A percentile compares a stretch with the other conserved stretches of the same genome.
Evolutionary conservation across 2,113 vertebrate species (phyloP).

Genomic region (Silurus asotus): DNA sequence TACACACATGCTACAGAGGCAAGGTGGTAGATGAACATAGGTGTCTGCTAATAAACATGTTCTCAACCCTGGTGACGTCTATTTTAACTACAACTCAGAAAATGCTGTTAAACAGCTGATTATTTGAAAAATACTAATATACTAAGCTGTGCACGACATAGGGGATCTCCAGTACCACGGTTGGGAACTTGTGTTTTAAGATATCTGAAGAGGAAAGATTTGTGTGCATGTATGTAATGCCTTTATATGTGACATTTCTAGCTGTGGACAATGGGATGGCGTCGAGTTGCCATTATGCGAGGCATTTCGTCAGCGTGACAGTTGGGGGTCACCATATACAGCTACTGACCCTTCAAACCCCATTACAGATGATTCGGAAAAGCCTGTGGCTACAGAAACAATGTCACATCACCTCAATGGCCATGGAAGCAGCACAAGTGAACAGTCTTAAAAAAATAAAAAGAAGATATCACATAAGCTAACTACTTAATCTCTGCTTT

Average conservation of each 20-base stretch:
- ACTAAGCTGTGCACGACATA: not conserved
- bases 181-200: not conserved
- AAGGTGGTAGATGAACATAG: not conserved
- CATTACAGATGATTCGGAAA: constrained; percentile 64
- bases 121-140: not conserved
- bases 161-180: not conserved
- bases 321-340: constrained; percentile 75
- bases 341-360: constrained; percentile 69
- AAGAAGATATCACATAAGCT: constrained; percentile 15
- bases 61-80: not conserved
- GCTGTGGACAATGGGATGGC: constrained; percentile 92
- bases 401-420: constrained; percentile 80
- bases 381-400: constrained; percentile 67
- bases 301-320: constrained; percentile 85
- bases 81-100: not conserved
- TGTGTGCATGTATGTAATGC: constrained; percentile 66
- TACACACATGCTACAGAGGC: not conserved
- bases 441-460: constrained; percentile 62
- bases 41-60: not conserved
- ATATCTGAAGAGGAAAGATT: constrained; percentile 22
- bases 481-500: not conserved
- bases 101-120: not conserved
- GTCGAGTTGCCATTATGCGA: constrained; percentile 90
- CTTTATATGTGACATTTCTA: constrained; percentile 73
- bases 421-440: constrained; percentile 70